Evolutionary conservation across 2,113 vertebrate species (phyloP).

Genomic region (Scomber scombrus): DNA sequence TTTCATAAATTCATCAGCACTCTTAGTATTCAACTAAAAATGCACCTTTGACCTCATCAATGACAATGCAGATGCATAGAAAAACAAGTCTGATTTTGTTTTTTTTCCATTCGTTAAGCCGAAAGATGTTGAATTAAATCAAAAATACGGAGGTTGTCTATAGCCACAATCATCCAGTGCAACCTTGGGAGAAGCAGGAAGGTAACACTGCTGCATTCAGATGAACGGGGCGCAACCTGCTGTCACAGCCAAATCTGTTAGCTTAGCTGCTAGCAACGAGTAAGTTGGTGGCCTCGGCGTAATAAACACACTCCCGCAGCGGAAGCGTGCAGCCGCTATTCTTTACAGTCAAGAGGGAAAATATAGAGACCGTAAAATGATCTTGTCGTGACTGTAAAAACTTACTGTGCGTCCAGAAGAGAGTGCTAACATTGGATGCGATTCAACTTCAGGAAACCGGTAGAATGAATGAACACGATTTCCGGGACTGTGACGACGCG

Average conservation of each 20-base stretch:
- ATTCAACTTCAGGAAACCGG: conserved; percentile 69
- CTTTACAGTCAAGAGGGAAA: accelerated
- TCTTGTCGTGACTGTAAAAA: background rate
- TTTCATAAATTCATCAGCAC: background rate
- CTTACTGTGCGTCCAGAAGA: conserved; percentile 61
- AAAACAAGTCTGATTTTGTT: background rate
- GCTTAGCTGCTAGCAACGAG: conserved; percentile 63
- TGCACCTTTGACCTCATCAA: conserved; percentile 51
- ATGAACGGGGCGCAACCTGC: conserved; percentile 19
- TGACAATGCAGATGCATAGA: conserved; percentile 36
- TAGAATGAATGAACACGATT: conserved; percentile 57
- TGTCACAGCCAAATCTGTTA: conserved; percentile 60
- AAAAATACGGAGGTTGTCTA: background rate
- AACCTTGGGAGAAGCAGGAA: conserved; percentile 58
- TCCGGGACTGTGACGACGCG: conserved; percentile 63
- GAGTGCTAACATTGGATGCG: conserved; percentile 62
- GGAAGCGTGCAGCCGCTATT: background rate
- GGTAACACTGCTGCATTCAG: conserved; percentile 34
- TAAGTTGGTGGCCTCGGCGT: conserved; percentile 37
- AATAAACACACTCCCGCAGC: background rate
- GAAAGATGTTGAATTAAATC: no score
- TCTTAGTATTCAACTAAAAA: background rate
- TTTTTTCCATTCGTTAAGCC: background rate
- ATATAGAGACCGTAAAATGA: accelerated
- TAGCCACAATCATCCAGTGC: background rate